phyloP scores from a whole-genome alignment of 1,140 invertebrate genomes.

The Scaptomyza montana region DNA sequence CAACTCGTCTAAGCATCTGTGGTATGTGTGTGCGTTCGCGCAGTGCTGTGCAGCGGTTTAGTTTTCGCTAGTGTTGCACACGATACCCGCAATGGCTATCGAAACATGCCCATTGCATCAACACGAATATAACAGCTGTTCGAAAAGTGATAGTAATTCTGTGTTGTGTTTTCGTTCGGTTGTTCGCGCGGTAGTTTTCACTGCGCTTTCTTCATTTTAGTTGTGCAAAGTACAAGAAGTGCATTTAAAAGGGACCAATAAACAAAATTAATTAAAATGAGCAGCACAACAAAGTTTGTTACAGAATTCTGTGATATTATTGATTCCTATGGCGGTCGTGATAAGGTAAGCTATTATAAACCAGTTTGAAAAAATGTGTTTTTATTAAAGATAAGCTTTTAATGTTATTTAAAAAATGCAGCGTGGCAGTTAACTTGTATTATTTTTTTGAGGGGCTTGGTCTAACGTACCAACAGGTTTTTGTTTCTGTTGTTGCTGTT shows the following conservation, averaged over 20 bases:
- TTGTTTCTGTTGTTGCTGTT: neutral
- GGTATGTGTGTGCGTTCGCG: slow-evolving; percentile 23
- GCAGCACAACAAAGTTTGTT: slow-evolving; percentile 71
- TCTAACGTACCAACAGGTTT: slow-evolving; percentile 65
- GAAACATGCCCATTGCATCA: slow-evolving; percentile 1
- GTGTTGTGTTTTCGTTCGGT: slow-evolving; percentile 34
- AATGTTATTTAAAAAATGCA: slow-evolving; percentile 42
- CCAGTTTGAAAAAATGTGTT: neutral
- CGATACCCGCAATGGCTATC: slow-evolving; percentile 22
- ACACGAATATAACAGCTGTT: slow-evolving; percentile 30
- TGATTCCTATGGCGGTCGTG: slow-evolving; percentile 85
- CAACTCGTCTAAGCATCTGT: slow-evolving; percentile 44
- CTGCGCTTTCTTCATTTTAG: slow-evolving; percentile 11
- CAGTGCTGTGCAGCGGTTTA: slow-evolving; percentile 31
- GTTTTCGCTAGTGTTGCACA: slow-evolving; percentile 19
- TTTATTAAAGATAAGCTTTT: neutral
- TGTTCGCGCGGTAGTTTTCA: slow-evolving; percentile 27
- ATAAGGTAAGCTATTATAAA: slow-evolving; percentile 83
- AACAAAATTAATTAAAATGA: slow-evolving; percentile 34
- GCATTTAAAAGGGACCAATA: neutral
- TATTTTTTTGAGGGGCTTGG: slow-evolving; percentile 15
- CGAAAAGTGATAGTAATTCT: slow-evolving; percentile 22
- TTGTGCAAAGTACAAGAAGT: neutral
- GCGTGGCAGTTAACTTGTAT: slow-evolving; percentile 53
- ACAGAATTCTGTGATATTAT: slow-evolving; percentile 85